These are phyloP conservation scores for Amazona ochrocephala DNA, from an alignment of 2,797 vertebrate genomes.

Conservation along the genomic window DNA sequence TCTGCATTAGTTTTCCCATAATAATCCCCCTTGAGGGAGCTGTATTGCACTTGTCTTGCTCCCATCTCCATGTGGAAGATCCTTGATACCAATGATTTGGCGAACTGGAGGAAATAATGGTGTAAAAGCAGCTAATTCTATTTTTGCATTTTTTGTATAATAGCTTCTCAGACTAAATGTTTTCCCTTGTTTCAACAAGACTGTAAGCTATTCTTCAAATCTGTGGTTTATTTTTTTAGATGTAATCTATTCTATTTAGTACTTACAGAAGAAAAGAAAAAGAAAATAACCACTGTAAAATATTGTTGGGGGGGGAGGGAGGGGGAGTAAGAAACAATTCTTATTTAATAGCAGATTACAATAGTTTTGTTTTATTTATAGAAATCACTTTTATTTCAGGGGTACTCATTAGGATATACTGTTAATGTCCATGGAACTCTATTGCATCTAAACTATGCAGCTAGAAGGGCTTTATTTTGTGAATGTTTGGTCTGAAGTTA, in stretches of 20 bases:
- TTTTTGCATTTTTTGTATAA: neutral
- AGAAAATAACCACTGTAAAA: neutral
- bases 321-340: neutral
- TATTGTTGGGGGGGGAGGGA: neutral
- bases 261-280: neutral
- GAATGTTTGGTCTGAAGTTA: neutral
- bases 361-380: neutral
- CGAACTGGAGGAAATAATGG: neutral
- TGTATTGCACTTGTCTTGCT: neutral
- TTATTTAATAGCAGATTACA: neutral
- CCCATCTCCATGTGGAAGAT: neutral
- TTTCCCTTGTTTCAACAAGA: neutral
- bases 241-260: neutral
- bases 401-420: neutral
- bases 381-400: neutral
- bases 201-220: neutral
- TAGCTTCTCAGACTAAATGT: neutral
- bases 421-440: neutral
- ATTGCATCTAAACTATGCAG: neutral
- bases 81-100: neutral
- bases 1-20: neutral
- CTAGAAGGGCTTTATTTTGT: neutral
- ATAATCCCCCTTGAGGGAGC: neutral
- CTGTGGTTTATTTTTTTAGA: neutral
- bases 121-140: neutral